Evolutionary conservation across 2,888 invertebrate species (phyloP), one percentile per base, ranked within the genome.

Genomic region (Aricia artaxerxes): DNA sequence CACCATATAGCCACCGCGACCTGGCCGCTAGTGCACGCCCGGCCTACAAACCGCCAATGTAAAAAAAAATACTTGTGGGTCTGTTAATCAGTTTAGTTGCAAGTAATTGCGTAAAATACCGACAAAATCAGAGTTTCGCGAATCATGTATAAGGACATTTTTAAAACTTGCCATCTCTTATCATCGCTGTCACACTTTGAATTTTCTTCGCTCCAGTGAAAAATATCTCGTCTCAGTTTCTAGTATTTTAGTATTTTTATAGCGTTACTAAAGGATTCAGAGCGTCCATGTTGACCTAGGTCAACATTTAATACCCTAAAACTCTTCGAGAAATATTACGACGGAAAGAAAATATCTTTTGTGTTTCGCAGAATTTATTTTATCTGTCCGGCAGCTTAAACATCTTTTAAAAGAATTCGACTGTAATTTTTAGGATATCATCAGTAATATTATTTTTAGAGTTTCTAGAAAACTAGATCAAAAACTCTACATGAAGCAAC

Each of bases 301-400:
- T 75, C 75, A 75, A 24, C 44, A 9, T 75, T 75, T 75, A 75
- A 73, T 75, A 75, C 24, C 49, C 75, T 75, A 75, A 75, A 75
- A 75, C 75, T 75, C 49, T 75, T 69, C 69, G 69, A 35, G 69
- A 69, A 69, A 69, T 69, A 69, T 69, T 38, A 69, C 69, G 69
- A 35, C 11, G 11, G 69, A 69, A 35, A 35, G 35, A 69, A 69
- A 69, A 69, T 69, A 69, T 69, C 69, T 69, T 69, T 69, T 69
- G 69, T 69, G 13, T 69, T 69, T 69, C 35, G 11, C 69, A 13
- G 69, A 69, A 69, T 69, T 69, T 38, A 69, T 69, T 69, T 38
- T 69, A 69, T 69, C 69, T 35, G 69, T 69, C 69, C 69, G 16
- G 35, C 69, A 38, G 69, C 35, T 69, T 69, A 69, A 69, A 69